Percentiles rank a stretch among this genome's conserved stretches.
Evolutionary conservation across 2,888 invertebrate genomes (phyloP).

Genomic region (Drosophila putrida): DNA sequence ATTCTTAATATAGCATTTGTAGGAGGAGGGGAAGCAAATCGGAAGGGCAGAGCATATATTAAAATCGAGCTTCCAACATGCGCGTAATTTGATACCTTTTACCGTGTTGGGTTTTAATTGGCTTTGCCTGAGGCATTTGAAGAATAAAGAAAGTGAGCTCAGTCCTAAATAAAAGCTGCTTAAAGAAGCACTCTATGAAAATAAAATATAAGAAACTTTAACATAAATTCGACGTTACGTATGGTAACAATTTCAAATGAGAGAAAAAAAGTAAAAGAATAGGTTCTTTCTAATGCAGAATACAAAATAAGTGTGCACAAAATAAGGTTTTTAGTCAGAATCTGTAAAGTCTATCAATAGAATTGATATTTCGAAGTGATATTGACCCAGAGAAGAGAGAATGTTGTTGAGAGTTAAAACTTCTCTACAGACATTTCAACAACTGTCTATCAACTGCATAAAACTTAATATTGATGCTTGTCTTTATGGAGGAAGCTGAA

Average conservation of each 20-base stretch:
- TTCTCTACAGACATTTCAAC: slow-evolving; percentile 9
- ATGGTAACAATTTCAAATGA: too few species aligned
- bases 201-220: not conserved
- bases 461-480: slow-evolving; percentile 37
- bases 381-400: too few species aligned
- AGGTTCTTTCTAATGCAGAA: too few species aligned
- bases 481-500: slow-evolving; percentile 23
- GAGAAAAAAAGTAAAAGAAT: too few species aligned
- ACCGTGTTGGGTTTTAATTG: slow-evolving; percentile 31
- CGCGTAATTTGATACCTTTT: slow-evolving; percentile 13
- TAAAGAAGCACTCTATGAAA: not conserved
- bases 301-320: too few species aligned
- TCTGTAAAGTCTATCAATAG: too few species aligned
- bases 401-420: not conserved
- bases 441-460: slow-evolving; percentile 33
- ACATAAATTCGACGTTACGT: too few species aligned
- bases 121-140: slow-evolving; percentile 15
- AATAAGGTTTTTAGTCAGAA: too few species aligned
- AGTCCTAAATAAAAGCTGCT: not conserved
- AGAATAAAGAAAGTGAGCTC: not conserved
- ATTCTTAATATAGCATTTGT: slow-evolving; percentile 22
- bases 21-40: too few species aligned
- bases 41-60: not conserved
- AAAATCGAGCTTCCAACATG: not conserved
- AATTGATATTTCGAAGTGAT: too few species aligned